These are phyloP conservation scores for Ispidina picta DNA, from an alignment of 2,797 vertebrate genomes.

Conservation along the genomic window DNA sequence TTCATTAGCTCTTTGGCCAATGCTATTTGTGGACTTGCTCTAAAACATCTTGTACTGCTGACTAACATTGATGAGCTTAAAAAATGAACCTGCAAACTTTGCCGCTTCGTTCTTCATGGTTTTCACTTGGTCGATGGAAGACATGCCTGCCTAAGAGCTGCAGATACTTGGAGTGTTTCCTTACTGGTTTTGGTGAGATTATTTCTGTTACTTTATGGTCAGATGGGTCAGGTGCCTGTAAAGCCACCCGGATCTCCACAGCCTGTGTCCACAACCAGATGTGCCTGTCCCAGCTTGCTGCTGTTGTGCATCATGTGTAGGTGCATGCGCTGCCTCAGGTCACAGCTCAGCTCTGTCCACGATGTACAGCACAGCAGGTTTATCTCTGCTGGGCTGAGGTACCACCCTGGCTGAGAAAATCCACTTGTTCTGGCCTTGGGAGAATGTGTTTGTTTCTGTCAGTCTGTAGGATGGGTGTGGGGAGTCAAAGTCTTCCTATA, in stretches of 20 bases:
- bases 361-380: background rate
- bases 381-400: background rate
- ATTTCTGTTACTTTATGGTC: background rate
- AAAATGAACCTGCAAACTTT: conserved; percentile 33
- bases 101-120: background rate
- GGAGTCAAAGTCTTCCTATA: background rate
- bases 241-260: background rate
- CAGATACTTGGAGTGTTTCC: background rate
- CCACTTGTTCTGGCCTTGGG: background rate
- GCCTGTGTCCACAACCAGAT: too few species aligned
- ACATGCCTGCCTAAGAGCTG: accelerated
- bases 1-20: conserved; percentile 32
- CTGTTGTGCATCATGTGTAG: background rate
- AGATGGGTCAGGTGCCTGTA: background rate
- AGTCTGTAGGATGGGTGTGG: background rate
- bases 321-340: background rate
- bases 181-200: background rate
- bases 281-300: background rate
- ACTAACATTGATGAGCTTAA: conserved; percentile 51
- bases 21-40: conserved; percentile 35
- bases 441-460: background rate
- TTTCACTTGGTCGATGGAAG: background rate
- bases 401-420: background rate
- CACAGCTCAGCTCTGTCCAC: background rate
- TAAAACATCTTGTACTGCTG: conserved; percentile 21